Conservation (phyloP, 2,888 invertebrate genomes). For the Eristalis intricaria region DNA sequence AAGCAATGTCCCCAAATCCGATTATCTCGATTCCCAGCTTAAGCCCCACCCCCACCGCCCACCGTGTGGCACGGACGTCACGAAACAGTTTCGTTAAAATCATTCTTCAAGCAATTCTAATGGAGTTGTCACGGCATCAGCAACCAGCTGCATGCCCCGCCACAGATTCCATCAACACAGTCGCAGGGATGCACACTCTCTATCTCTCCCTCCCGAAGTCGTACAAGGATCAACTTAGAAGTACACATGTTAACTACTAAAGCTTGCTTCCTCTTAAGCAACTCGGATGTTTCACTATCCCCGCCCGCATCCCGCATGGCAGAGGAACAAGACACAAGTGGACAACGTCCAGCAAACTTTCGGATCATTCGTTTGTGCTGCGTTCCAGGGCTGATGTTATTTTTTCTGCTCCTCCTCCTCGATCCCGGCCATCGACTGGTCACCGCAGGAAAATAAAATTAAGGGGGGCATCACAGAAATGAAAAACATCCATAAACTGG, state of each 20-base stretch:
- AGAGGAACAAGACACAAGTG: not conserved
- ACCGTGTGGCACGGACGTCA: slow-evolving; percentile 24
- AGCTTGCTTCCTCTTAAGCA: slow-evolving; percentile 11
- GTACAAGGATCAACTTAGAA: slow-evolving; percentile 47
- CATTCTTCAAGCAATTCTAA: slow-evolving; percentile 9
- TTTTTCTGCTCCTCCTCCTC: not conserved
- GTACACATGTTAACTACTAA: slow-evolving; percentile 65
- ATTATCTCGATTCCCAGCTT: slow-evolving; percentile 30
- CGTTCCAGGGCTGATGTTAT: not conserved
- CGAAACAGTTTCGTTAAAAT: slow-evolving; percentile 40
- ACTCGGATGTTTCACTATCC: slow-evolving; percentile 32
- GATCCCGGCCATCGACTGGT: slow-evolving; percentile 23
- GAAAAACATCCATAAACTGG: not conserved
- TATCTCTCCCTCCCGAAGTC: not conserved
- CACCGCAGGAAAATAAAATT: slow-evolving; percentile 67
- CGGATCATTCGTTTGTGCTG: slow-evolving; percentile 50
- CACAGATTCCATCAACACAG: not conserved
- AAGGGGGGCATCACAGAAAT: slow-evolving; percentile 41
- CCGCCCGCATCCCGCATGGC: slow-evolving; percentile 21
- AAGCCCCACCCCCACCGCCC: not conserved
- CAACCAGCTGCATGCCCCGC: not conserved
- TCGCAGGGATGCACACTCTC: not conserved
- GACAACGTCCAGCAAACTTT: slow-evolving; percentile 39
- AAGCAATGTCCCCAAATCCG: slow-evolving; percentile 23
- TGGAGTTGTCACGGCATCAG: not conserved